Conservation (phyloP, 2,113 vertebrate genomes). For the Neolamprologus brichardi region DNA sequence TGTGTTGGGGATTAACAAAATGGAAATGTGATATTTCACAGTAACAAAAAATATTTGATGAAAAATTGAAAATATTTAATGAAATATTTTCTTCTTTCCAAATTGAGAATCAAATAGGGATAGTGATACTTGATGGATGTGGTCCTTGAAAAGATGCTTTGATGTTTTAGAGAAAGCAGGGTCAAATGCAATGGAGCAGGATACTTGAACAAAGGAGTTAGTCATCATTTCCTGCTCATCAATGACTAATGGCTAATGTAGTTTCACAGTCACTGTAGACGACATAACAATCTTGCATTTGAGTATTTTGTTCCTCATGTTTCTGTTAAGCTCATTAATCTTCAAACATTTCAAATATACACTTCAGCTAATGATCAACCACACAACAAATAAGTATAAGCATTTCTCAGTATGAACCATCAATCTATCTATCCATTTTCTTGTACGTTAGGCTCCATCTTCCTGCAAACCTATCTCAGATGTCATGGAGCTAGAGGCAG, state of each 20-base stretch:
- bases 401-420: neutral
- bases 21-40: neutral
- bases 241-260: neutral
- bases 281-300: slow-evolving; percentile 55
- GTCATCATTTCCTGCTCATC: neutral
- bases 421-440: neutral
- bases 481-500: neutral
- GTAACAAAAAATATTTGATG: neutral
- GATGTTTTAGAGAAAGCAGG: neutral
- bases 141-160: neutral
- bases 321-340: slow-evolving; percentile 12
- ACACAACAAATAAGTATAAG: neutral
- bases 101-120: neutral
- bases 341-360: neutral
- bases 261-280: slow-evolving; percentile 2
- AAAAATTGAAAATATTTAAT: neutral
- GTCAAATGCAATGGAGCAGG: neutral
- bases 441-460: neutral
- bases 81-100: neutral
- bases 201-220: neutral
- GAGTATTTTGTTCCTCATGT: slow-evolving; percentile 29
- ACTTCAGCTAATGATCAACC: neutral
- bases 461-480: neutral
- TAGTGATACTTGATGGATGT: neutral
- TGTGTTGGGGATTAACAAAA: neutral